Base-by-base conservation (phyloP, 2,888 invertebrate genomes). In the Cantharis flavilabris region DNA sequence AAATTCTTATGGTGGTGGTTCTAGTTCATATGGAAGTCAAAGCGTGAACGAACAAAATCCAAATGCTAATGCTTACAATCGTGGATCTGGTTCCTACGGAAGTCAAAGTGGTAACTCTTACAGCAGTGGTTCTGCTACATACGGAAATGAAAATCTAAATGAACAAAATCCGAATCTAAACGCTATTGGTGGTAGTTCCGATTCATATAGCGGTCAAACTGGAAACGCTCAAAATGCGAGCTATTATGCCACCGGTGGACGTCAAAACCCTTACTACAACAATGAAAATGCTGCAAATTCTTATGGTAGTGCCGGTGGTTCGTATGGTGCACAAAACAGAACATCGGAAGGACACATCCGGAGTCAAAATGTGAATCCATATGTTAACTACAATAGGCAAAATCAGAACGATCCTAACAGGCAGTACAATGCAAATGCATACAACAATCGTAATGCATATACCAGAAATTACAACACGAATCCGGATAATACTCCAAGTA, bases 401-500 rank as follows among this genome's bases (percentile, higher is more conserved):
- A 20, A 20, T 20, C 20, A 13, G 33, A 13, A n/a, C 13, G 33
- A 33, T 33, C 13, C 33, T 13, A 33, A 33, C 5, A 33, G 33
- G 9, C 33, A 33, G 5, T 33, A 33, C 33, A 33, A 33, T 13
- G 0, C 64, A 18, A 65, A 64, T 33, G 13, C 64, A 16, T 72
- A 71, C 16, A 14, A 71, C 16, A 14, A 64, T 20, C 26, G 26
- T 2, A 62, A 73, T 26, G 3, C 73, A 14, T 62, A 73, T 18
- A 14, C 70, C 16, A 33, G 26, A 16, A 62, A 72, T 67, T 69
- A 71, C 13, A 69, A 69, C 18, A 28, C 69, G 14, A 71, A 76
- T 62, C n/a, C 49, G 5, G 33, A 33, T 7, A 74, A 77, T 70
- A 23, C 11, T 63, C 70, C 73, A 30, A 70, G 75, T 5, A 72